Percentiles rank a stretch among this genome's conserved stretches.
Conservation (phyloP, 2,888 invertebrate genomes). For the Pegoplata infirma region DNA sequence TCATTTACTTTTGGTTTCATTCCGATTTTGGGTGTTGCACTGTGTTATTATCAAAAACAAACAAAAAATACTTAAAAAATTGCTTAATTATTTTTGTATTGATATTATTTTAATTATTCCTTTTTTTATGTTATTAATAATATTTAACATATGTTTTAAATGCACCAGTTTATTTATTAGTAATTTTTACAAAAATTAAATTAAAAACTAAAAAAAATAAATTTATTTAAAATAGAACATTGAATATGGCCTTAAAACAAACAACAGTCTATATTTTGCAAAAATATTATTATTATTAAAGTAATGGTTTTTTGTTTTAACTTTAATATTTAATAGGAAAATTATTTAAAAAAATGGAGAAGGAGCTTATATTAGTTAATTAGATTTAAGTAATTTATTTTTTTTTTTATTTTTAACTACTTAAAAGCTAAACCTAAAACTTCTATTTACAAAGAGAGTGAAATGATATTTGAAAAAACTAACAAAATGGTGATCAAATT, state of each 20-base stretch:
- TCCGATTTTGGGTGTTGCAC: no score
- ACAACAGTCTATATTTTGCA: constrained; percentile 58
- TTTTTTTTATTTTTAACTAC: background rate
- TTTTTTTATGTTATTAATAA: background rate
- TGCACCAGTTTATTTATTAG: constrained; percentile 45
- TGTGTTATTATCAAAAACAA: background rate
- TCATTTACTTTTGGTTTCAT: no score
- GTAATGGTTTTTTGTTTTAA: background rate
- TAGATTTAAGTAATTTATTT: no score
- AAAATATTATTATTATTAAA: background rate
- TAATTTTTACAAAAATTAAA: background rate
- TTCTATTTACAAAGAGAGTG: background rate
- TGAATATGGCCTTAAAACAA: constrained; percentile 52
- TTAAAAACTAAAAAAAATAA: constrained; percentile 1
- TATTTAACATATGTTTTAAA: constrained; percentile 41
- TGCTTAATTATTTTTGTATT: constrained; percentile 3
- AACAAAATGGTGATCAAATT: no score
- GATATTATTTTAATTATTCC: constrained; percentile 4
- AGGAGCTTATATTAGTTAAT: constrained; percentile 6
- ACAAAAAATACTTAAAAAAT: background rate
- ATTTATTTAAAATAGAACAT: constrained; percentile 23
- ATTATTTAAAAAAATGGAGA: constrained; percentile 12
- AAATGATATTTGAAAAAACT: background rate
- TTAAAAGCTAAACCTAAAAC: background rate
- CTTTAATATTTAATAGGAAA: constrained; percentile 17